Base-by-base conservation (phyloP, 2,113 vertebrate species). In the Andinoacara biseriatus region DNA sequence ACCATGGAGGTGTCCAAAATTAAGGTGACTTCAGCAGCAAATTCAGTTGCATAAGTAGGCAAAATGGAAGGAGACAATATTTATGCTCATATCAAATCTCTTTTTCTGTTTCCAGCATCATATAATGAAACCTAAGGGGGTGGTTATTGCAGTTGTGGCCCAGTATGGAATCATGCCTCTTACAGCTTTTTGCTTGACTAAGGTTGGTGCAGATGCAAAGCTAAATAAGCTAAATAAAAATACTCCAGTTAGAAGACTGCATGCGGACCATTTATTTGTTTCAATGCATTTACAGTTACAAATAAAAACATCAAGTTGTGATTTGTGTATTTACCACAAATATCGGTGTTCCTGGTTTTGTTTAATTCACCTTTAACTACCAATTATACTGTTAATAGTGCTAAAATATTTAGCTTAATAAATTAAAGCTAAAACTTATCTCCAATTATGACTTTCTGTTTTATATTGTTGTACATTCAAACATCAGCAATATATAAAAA, bases 131-230 rank as follows among this genome's bases (percentile, higher is more conserved):
- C 96, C 96, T 4, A 97, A 96, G 87, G 96, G 95, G 0, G 60
- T 97, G 49, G 80, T 38, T 15, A 90, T 96, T 2, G 96, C 97
- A 5, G 3, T 96, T 18, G 10, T 94, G 61, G 90, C 96, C 10
- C 97, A 98, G 89, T 97, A 95, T 0, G 95, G 96, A 0, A 62
- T 97, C 78, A 97, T 97, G 96, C 97, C 97, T 60, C 88, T 97
- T n/a, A 89, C 94, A 1, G 96, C 96, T 7, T 97, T 96, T 35
- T 5, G 38, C 2, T 5, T 97, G 76, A 94, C 93, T 56, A 96
- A 95, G 92, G 93, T 94, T 78, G 43, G 91, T 90, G 18, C 10
- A 15, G 81, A 40, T 58, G 40, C 40, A 29, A 72, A 54, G 10
- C 33, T 49, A 31, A 54, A 72, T 31, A 31, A 54, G 26, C 52